phyloP scores from a whole-genome alignment of 2,797 vertebrate genomes.

The Galagoides demidoff region DNA sequence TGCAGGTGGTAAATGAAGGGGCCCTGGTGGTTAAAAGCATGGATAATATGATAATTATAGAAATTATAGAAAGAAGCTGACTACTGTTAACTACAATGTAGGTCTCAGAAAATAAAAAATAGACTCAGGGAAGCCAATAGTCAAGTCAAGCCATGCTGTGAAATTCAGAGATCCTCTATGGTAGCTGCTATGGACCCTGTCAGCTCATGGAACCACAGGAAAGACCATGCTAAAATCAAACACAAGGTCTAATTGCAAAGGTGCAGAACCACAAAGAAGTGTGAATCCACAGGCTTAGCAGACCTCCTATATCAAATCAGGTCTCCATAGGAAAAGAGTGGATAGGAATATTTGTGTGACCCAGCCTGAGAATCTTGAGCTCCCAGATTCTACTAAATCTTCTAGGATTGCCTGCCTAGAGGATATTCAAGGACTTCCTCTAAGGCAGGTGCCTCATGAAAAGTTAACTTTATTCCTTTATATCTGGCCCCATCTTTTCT shows the following conservation, averaged over 20 bases:
- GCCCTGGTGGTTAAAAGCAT: not conserved
- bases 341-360: not conserved
- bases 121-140: not conserved
- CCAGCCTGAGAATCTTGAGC: not conserved
- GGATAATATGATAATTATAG: not conserved
- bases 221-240: constrained; percentile 9
- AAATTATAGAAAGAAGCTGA: constrained; percentile 11
- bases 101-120: not conserved
- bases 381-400: not conserved
- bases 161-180: not conserved
- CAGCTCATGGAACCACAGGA: not conserved
- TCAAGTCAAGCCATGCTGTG: not conserved
- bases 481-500: not conserved
- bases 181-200: not conserved
- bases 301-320: not conserved
- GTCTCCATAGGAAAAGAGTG: not conserved
- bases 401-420: not conserved
- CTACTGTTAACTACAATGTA: not conserved
- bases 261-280: not conserved
- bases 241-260: not conserved
- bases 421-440: not conserved
- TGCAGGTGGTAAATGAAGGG: not conserved
- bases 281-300: not conserved
- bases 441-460: not conserved
- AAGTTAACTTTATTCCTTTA: not conserved